Conservation (phyloP, 2,797 vertebrate genomes). For the Sorex maritimensis region DNA sequence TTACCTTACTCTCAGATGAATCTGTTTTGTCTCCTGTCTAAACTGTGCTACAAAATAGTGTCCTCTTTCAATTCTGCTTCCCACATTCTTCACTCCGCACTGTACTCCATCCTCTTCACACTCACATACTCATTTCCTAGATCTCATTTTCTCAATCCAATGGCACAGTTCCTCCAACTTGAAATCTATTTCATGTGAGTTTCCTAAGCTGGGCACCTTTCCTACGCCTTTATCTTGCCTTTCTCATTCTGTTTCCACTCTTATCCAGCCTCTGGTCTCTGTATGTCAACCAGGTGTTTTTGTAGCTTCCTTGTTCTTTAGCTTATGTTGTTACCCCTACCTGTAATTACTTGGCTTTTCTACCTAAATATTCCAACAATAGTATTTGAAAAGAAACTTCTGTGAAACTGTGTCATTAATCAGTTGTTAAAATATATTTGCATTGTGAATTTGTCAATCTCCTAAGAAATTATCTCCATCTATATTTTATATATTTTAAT, state of each 20-base stretch:
- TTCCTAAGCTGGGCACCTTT: too few species aligned
- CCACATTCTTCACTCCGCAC: background rate
- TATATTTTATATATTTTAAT: background rate
- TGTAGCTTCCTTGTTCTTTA: slow-evolving; percentile 12
- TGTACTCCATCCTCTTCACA: background rate
- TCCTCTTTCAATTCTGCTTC: background rate
- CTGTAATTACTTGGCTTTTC: background rate
- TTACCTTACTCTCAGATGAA: background rate
- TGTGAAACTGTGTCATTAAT: slow-evolving; percentile 6
- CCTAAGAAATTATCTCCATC: background rate
- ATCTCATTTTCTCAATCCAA: background rate
- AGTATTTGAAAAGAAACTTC: slow-evolving; percentile 50
- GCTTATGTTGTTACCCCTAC: background rate
- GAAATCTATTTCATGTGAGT: background rate
- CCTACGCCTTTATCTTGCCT: background rate
- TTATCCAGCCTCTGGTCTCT: background rate
- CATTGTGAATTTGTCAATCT: slow-evolving; percentile 22
- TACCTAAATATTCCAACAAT: background rate
- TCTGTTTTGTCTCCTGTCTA: slow-evolving; percentile 11
- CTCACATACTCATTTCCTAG: slow-evolving; percentile 1
- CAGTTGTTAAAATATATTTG: slow-evolving; percentile 41
- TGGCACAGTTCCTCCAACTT: background rate
- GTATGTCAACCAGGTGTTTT: background rate
- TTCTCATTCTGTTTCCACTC: background rate
- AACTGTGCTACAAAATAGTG: background rate